Evolutionary conservation across 2,888 invertebrate species (phyloP).

Genomic region (Polydrusus pterygomalis): DNA sequence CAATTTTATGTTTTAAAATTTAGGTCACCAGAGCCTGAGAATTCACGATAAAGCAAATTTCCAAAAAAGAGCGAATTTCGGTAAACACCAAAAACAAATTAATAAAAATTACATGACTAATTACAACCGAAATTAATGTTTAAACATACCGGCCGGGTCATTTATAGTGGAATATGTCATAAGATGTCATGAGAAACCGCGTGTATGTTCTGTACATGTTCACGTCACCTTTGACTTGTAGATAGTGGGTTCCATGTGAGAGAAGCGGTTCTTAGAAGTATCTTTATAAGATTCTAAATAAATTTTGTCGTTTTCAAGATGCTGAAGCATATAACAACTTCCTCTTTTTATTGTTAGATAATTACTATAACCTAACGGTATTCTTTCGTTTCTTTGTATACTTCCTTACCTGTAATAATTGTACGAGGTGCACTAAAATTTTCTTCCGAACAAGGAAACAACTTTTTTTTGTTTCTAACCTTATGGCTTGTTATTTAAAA

Average conservation of each 20-base stretch:
- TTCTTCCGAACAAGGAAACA: too few species aligned
- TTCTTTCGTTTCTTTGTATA: neutral
- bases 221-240: constrained; percentile 49
- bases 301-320: constrained; percentile 29
- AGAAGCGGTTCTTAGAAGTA: constrained; percentile 30
- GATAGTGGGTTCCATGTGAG: constrained; percentile 31
- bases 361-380: constrained; percentile 19
- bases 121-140: constrained; percentile 50
- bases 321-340: constrained; percentile 16
- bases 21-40: constrained; percentile 42
- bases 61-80: constrained; percentile 30
- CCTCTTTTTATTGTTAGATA: constrained; percentile 10
- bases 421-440: too few species aligned
- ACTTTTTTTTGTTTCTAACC: too few species aligned
- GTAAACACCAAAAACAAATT: constrained; percentile 35
- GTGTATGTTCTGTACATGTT: constrained; percentile 36
- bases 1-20: neutral
- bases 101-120: constrained; percentile 47
- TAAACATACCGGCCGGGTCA: constrained; percentile 51
- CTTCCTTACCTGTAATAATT: too few species aligned
- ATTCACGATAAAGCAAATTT: constrained; percentile 28
- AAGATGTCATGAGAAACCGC: constrained; percentile 55
- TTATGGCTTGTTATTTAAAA: too few species aligned
- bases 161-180: constrained; percentile 51
- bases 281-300: constrained; percentile 22